A percentile compares a stretch with the other conserved stretches of the same genome.
Evolutionary conservation across 2,888 invertebrate species (phyloP).

Genomic region (Xestia rhomboidea): DNA sequence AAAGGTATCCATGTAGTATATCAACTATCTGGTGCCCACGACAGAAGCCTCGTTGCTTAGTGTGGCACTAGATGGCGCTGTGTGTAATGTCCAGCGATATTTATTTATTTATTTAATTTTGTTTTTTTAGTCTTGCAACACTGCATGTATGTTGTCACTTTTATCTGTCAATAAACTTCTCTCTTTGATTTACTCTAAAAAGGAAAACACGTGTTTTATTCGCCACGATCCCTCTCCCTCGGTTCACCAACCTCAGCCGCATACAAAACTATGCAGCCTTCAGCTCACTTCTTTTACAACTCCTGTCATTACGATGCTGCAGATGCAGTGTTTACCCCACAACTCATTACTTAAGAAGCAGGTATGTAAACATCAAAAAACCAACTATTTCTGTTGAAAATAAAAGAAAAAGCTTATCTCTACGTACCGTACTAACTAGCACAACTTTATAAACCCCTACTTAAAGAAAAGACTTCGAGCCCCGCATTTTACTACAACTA

Average conservation of each 20-base stretch:
- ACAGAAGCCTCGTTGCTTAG: no score
- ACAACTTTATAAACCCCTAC: conserved; percentile 7
- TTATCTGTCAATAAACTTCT: not conserved
- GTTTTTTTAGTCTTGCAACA: not conserved
- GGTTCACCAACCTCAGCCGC: not conserved
- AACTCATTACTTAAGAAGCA: not conserved
- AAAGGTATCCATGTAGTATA: no score
- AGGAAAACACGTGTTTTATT: not conserved
- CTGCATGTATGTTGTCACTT: not conserved
- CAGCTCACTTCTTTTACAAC: not conserved
- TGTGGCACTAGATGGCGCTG: no score
- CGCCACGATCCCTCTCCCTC: not conserved
- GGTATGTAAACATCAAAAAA: not conserved
- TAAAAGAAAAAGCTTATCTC: not conserved
- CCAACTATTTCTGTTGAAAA: not conserved
- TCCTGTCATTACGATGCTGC: not conserved
- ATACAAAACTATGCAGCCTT: not conserved
- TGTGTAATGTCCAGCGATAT: no score
- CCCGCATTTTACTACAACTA: conserved; percentile 34
- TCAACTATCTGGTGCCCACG: no score
- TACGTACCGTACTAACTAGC: not conserved
- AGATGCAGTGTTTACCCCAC: not conserved
- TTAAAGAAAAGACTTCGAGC: conserved; percentile 22
- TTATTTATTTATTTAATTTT: no score
- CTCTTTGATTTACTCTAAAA: not conserved